phyloP scores from a whole-genome alignment of 2,113 vertebrate species.

The Nothobranchius kuhntae region DNA sequence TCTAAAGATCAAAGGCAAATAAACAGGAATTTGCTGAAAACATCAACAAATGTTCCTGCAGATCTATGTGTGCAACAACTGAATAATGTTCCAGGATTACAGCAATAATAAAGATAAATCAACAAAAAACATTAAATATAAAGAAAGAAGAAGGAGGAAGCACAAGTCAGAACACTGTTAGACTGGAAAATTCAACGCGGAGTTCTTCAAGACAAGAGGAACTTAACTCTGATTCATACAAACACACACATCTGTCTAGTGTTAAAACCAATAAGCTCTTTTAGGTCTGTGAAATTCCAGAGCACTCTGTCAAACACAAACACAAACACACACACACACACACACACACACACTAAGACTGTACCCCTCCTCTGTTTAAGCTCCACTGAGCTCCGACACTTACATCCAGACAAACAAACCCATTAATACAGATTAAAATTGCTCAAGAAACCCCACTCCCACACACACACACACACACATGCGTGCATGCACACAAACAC shows the following conservation, averaged over 20 bases:
- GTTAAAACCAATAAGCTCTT: constrained; percentile 54
- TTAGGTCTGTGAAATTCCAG: constrained; percentile 60
- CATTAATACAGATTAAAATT: constrained; percentile 51
- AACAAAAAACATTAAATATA: too few relatives aligned
- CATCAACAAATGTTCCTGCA: too few relatives aligned
- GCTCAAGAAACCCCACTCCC: constrained; percentile 17
- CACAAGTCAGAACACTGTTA: not conserved
- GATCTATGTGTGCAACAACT: too few relatives aligned
- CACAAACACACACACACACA: constrained; percentile 21
- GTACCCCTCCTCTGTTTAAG: constrained; percentile 48
- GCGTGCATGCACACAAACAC: constrained; percentile 10
- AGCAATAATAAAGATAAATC: too few relatives aligned
- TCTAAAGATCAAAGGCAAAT: too few relatives aligned
- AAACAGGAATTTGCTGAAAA: too few relatives aligned
- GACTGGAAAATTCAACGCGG: constrained; percentile 25
- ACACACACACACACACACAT: not conserved
- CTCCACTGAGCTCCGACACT: constrained; percentile 17
- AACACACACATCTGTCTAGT: constrained; percentile 13
- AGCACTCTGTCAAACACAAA: constrained; percentile 31
- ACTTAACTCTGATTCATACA: constrained; percentile 5
- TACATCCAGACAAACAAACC: constrained; percentile 32
- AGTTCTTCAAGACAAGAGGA: constrained; percentile 26
- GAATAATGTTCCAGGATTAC: too few relatives aligned
- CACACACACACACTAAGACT: not conserved
- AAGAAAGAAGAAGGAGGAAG: constrained; percentile 8